A percentile compares a stretch with the other conserved stretches of the same genome.
These are phyloP conservation scores for Hepsetus odoe DNA, from an alignment of 2,113 vertebrate genomes.

Conservation along the genomic window DNA sequence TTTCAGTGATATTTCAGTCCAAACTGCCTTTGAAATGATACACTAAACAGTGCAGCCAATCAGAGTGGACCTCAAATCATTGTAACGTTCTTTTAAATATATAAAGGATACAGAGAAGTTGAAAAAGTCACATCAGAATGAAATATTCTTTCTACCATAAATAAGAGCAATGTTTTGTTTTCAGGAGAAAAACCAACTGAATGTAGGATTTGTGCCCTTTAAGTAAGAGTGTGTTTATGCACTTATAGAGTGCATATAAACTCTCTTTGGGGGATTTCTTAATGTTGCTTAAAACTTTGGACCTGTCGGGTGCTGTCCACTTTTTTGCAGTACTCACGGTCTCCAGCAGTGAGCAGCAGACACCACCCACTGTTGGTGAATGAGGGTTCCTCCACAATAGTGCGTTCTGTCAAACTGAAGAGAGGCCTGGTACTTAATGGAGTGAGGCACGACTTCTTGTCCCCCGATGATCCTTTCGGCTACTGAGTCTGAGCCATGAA, in stretches of 20 bases:
- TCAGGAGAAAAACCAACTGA: too few species aligned
- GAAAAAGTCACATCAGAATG: too few species aligned
- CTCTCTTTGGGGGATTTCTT: background rate
- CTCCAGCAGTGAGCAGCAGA: conserved; percentile 80
- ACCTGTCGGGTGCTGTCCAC: background rate
- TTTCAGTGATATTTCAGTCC: background rate
- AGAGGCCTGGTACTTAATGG: conserved; percentile 71
- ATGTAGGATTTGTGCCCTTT: too few species aligned
- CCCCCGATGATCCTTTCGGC: conserved; percentile 72
- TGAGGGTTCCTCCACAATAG: conserved; percentile 73
- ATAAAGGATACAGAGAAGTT: too few species aligned
- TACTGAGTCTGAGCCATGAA: conserved; percentile 46
- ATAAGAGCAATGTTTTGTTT: too few species aligned
- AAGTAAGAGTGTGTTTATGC: too few species aligned
- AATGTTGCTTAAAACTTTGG: background rate
- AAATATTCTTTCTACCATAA: too few species aligned
- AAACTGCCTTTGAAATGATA: too few species aligned
- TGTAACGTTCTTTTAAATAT: too few species aligned
- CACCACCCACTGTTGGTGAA: conserved; percentile 71
- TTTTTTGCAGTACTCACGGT: conserved; percentile 69
- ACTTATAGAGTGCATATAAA: background rate
- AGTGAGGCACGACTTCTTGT: conserved; percentile 68
- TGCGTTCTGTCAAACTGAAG: conserved; percentile 61
- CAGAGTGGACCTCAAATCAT: too few species aligned
- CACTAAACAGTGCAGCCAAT: too few species aligned